A percentile compares a stretch with the other conserved stretches of the same genome.
phyloP scores from a whole-genome alignment of 2,797 vertebrate species.

The Halcyon badia region DNA sequence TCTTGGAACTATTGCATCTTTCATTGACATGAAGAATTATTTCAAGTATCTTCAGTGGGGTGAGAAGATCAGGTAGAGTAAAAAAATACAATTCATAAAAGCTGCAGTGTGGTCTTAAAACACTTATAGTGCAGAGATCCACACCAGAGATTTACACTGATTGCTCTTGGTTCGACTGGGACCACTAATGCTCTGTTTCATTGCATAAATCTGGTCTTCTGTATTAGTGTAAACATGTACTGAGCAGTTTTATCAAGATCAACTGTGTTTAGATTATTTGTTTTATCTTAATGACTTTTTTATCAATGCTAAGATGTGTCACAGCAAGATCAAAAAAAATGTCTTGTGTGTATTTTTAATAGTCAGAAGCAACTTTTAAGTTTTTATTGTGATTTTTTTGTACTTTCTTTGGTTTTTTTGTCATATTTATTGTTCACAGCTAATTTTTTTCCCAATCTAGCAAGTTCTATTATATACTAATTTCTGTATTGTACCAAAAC shows the following conservation, averaged over 20 bases:
- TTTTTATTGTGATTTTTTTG: neutral
- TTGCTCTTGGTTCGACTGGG: conserved; percentile 49
- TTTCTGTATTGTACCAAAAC: neutral
- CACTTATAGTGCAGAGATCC: conserved; percentile 38
- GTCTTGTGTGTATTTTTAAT: neutral
- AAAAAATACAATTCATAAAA: neutral
- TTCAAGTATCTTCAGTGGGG: conserved; percentile 27
- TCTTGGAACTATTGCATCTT: neutral
- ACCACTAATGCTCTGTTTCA: conserved; percentile 50
- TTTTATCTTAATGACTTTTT: conserved; percentile 72
- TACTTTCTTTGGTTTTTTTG: neutral
- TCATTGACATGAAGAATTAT: neutral
- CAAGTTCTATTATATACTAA: neutral
- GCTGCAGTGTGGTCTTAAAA: conserved; percentile 20
- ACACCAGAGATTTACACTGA: conserved; percentile 37
- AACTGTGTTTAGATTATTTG: conserved; percentile 77
- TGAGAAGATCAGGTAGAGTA: neutral
- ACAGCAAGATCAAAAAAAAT: conserved; percentile 25
- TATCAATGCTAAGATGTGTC: conserved; percentile 38
- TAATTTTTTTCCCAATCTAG: neutral
- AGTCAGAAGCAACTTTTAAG: neutral
- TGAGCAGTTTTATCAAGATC: conserved; percentile 70
- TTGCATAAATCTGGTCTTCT: conserved; percentile 68
- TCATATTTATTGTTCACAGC: neutral
- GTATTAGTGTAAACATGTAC: conserved; percentile 46